phyloP scores from a whole-genome alignment of 2,888 invertebrate species.

The Ferdinandea cuprea region DNA sequence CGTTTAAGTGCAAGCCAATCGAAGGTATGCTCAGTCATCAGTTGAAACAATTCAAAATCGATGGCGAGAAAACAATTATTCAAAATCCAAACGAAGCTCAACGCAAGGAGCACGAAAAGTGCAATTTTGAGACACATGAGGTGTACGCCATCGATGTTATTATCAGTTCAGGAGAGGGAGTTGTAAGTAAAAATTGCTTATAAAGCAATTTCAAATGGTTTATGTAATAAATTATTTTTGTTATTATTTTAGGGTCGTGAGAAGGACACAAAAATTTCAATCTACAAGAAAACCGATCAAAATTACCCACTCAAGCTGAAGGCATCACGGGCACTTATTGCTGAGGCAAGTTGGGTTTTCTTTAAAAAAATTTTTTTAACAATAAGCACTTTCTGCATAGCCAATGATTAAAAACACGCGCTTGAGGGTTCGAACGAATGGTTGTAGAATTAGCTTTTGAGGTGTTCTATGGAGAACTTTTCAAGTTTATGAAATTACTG shows the following conservation, averaged over 20 bases:
- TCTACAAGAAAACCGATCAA: constrained; percentile 99
- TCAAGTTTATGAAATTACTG: constrained; percentile 34
- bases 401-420: constrained; percentile 76
- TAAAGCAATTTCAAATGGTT: not conserved
- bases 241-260: constrained; percentile 89
- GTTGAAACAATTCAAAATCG: constrained; percentile 97
- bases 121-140: constrained; percentile 97
- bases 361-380: constrained; percentile 4
- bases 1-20: constrained; percentile 98
- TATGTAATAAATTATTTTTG: not conserved
- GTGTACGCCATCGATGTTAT: constrained; percentile 99
- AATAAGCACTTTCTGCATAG: constrained; percentile 20
- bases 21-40: constrained; percentile 98
- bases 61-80: constrained; percentile 98
- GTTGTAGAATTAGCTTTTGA: constrained; percentile 43
- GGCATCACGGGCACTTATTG: constrained; percentile 95
- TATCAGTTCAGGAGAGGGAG: constrained; percentile 96
- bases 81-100: constrained; percentile 99
- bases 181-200: constrained; percentile 85
- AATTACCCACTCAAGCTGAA: constrained; percentile 98
- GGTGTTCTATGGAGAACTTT: constrained; percentile 62
- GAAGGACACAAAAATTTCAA: constrained; percentile 96
- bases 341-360: constrained; percentile 86
- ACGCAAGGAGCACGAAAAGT: constrained; percentile 98
- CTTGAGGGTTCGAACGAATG: constrained; percentile 62